Percentiles rank a stretch among this genome's conserved stretches.
Evolutionary conservation across 1,140 invertebrate species (phyloP).

Genomic region (Trinorchestia longiramus): DNA sequence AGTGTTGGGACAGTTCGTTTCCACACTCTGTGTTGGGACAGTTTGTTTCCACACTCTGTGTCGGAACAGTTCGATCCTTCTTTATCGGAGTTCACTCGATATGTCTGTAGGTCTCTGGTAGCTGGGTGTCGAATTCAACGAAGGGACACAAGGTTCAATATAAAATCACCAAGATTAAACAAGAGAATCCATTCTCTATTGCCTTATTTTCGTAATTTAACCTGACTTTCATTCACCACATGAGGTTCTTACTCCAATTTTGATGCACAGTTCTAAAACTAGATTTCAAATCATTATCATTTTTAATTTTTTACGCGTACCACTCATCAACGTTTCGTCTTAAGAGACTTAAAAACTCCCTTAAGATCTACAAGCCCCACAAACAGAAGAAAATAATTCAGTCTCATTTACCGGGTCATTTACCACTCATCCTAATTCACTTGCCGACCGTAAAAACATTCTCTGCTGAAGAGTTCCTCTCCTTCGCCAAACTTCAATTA

Average conservation of each 20-base stretch:
- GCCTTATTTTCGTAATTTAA: neutral
- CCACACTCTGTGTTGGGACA: neutral
- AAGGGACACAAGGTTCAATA: neutral
- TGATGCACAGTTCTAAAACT: neutral
- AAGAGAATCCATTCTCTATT: neutral
- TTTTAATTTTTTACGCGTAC: neutral
- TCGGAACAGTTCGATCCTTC: neutral
- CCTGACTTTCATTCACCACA: neutral
- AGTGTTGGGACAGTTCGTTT: neutral
- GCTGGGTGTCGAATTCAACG: neutral
- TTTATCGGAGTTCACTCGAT: neutral
- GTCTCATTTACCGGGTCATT: slow-evolving; percentile 49
- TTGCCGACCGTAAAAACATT: slow-evolving; percentile 43
- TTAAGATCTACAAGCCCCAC: neutral
- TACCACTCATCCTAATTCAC: slow-evolving; percentile 36
- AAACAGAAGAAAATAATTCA: neutral
- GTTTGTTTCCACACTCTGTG: neutral
- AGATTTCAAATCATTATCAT: neutral
- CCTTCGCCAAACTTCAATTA: slow-evolving; percentile 37
- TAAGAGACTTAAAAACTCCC: neutral
- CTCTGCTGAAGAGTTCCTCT: neutral
- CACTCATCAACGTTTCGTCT: neutral
- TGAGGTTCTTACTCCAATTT: neutral
- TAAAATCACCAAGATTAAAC: too few relatives aligned
- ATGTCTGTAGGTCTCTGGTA: neutral